These are phyloP conservation scores for Phenganax marumi DNA, from an alignment of 92 coral and sea anemone species.

Conservation along the genomic window DNA sequence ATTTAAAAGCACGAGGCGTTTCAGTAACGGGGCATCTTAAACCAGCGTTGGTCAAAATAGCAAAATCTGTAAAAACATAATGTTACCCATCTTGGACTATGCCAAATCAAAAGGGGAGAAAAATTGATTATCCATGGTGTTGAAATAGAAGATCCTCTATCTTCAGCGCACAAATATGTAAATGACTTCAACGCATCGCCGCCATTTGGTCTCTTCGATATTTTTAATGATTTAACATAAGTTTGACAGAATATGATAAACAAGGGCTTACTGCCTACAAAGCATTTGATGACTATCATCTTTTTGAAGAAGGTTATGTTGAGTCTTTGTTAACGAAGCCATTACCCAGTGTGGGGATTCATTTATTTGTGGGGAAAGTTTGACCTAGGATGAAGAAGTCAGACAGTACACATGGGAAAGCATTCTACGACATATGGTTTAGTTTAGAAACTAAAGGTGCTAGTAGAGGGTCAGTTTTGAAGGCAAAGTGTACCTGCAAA, in stretches of 20 bases:
- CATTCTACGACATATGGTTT: conserved; percentile 17
- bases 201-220: too few relatives aligned
- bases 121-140: conserved; percentile 36
- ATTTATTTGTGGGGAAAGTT: too few relatives aligned
- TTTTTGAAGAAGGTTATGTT: too few relatives aligned
- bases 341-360: too few relatives aligned
- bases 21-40: conserved; percentile 37
- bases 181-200: too few relatives aligned
- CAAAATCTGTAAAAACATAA: conserved; percentile 22
- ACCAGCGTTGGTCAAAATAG: too few relatives aligned
- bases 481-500: conserved; percentile 51
- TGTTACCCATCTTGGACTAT: conserved; percentile 19
- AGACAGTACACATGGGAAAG: background rate
- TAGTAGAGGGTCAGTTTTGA: conserved; percentile 3
- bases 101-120: conserved; percentile 9
- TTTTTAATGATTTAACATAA: too few relatives aligned
- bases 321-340: too few relatives aligned
- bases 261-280: too few relatives aligned
- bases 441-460: conserved; percentile 1
- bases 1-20: conserved; percentile 45
- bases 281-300: too few relatives aligned
- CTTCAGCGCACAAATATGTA: too few relatives aligned
- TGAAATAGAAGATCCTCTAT: conserved; percentile 13
- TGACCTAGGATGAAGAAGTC: background rate
- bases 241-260: too few relatives aligned